These are phyloP conservation scores for Hyposoter dolosus DNA, from an alignment of 2,888 invertebrate species.

Conservation along the genomic window DNA sequence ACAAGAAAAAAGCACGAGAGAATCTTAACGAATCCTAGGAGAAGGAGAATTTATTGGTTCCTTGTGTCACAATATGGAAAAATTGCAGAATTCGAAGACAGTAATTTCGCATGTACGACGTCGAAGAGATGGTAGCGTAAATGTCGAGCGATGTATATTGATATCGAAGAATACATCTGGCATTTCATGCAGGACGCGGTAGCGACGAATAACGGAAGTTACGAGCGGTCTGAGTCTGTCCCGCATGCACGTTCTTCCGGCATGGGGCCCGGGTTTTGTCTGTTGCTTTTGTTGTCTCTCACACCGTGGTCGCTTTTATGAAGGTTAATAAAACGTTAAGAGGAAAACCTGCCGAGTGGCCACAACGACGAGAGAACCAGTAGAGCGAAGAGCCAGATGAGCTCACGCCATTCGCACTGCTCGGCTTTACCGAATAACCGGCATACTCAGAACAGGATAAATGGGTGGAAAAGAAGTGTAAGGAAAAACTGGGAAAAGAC, in stretches of 20 bases:
- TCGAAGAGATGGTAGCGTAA: background rate
- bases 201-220: conserved; percentile 55
- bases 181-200: conserved; percentile 22
- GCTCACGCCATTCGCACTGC: conserved; percentile 11
- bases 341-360: conserved; percentile 43
- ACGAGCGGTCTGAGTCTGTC: conserved; percentile 37
- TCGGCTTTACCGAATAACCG: conserved; percentile 5
- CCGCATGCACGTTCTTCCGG: background rate
- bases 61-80: conserved; percentile 21
- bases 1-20: background rate
- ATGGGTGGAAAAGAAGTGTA: background rate
- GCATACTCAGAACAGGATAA: conserved; percentile 1
- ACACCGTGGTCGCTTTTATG: conserved; percentile 49
- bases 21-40: conserved; percentile 20
- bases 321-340: conserved; percentile 63
- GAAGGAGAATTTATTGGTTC: conserved; percentile 15
- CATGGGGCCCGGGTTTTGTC: background rate
- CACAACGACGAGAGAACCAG: background rate
- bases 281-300: background rate
- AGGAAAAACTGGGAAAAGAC: background rate
- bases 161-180: background rate
- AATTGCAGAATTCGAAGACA: background rate
- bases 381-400: conserved; percentile 16
- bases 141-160: background rate
- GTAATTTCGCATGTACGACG: background rate